Conservation (phyloP, 2,113 vertebrate genomes). For the Mohoua ochrocephala region DNA sequence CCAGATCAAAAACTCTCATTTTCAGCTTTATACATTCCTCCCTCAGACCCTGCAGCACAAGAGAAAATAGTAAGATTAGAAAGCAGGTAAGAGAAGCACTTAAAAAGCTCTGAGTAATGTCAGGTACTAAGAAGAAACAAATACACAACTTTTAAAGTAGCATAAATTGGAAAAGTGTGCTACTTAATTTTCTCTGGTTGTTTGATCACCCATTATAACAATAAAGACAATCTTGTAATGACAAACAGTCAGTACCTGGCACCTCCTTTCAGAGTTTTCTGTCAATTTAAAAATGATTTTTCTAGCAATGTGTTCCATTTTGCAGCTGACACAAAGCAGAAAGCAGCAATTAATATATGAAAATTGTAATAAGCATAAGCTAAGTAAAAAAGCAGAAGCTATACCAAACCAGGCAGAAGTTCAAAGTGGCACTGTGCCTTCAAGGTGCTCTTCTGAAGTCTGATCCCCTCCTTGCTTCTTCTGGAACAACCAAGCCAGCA, state of each 20-base stretch:
- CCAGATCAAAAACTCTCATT: slow-evolving; percentile 89
- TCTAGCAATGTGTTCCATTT: not conserved
- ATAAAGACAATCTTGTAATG: not conserved
- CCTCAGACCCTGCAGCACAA: slow-evolving; percentile 80
- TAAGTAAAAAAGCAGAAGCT: not conserved
- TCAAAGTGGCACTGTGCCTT: not conserved
- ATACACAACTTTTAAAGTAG: not conserved
- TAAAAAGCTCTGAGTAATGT: not conserved
- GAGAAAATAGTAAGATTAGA: not conserved
- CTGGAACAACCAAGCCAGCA: not conserved
- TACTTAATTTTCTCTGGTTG: not conserved
- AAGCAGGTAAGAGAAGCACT: not conserved
- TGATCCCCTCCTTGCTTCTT: not conserved
- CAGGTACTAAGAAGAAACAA: not conserved
- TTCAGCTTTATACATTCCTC: slow-evolving; percentile 91
- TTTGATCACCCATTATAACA: not conserved
- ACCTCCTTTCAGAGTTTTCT: not conserved
- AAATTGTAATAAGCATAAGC: not conserved
- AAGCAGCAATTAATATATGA: slow-evolving; percentile 12
- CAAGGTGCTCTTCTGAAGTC: not conserved
- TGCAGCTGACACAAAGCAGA: slow-evolving; percentile 4
- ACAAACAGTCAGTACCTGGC: not conserved
- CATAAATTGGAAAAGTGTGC: not conserved
- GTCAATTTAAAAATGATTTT: not conserved
- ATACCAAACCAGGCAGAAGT: not conserved